Base-by-base conservation (phyloP, 2,113 vertebrate genomes). In the Poicephalus gulielmi region DNA sequence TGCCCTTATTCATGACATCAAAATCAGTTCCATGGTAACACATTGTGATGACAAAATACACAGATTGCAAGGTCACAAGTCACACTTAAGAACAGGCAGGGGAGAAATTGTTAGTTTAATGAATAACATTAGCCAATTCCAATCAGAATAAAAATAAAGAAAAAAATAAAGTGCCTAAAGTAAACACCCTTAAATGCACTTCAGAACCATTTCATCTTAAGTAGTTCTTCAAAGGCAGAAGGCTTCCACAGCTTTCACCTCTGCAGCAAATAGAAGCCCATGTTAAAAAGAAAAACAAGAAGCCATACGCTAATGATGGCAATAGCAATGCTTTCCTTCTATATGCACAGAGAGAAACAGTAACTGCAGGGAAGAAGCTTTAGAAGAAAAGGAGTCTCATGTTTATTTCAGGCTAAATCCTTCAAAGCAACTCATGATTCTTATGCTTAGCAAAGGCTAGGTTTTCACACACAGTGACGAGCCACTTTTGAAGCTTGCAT, bases 1-100 rank as follows among this genome's bases (percentile, higher is more conserved):
- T 97, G 95, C 97, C 94, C 96, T 97, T 96, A 98, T 98, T 98
- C 97, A 97, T 97, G 96, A 97, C 97, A 97, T 97, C 96, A 97
- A 96, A 96, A 96, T 96, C 92, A 96, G 92, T 95, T 96, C 97
- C 96, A 97, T 97, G 95, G 97, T 93, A 97, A 98, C 97, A 91
- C 88, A 95, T 88, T 96, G 97, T 96, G 97, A 97, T 98, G 97
- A 97, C 96, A 97, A 97, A 96, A 97, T 95, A 97, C 95, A 97
- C 94, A 97, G 96, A 97, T 96, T 96, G 96, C 97, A 93, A 95
- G 97, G 97, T 97, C 97, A 98, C 92, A 97, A 97, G 96, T 97
- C 96, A 95, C 92, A 96, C 96, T 97, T 97, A 95, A 96, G 96
- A 94, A 96, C 95, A 95, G 94, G 92, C 95, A 96, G 95, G 92